These are phyloP conservation scores for Psittacus erithacus DNA, from an alignment of 2,113 vertebrate species.

Conservation along the genomic window DNA sequence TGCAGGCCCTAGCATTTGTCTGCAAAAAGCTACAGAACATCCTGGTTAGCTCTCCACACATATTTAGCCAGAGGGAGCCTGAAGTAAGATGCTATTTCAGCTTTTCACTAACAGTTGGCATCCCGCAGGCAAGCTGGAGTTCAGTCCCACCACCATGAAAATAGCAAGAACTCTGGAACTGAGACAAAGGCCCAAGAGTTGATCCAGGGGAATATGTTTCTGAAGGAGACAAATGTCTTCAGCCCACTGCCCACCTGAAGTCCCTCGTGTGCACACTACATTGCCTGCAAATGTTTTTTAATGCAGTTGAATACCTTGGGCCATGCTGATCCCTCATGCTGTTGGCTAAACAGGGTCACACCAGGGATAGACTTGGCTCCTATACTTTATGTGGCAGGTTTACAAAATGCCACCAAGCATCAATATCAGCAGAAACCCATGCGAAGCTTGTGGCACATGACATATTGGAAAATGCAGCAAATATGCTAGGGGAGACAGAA, in stretches of 20 bases:
- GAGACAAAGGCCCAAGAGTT: not conserved
- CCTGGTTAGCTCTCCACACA: not conserved
- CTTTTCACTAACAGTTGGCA: rapidly evolving
- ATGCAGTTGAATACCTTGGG: not conserved
- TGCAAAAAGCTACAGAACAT: not conserved
- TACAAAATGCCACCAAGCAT: conserved; percentile 12
- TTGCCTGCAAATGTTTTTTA: not conserved
- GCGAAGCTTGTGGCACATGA: conserved; percentile 17
- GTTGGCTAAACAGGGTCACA: not conserved
- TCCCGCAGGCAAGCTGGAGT: not conserved
- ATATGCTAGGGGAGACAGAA: not conserved
- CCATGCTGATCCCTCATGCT: not conserved
- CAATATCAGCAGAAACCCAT: not conserved
- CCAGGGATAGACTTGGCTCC: not conserved
- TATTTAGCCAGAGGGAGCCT: not conserved
- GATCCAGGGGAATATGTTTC: not conserved
- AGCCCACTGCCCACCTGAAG: not conserved
- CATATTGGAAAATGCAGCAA: conserved; percentile 42
- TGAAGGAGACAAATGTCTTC: not conserved
- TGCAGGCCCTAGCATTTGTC: not conserved
- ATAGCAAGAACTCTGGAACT: not conserved
- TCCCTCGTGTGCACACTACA: rapidly evolving
- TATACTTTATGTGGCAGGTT: not conserved
- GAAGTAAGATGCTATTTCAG: not conserved
- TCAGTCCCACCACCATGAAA: not conserved